Base-by-base conservation (phyloP, 1,140 invertebrate species). In the Aphis craccivora region DNA sequence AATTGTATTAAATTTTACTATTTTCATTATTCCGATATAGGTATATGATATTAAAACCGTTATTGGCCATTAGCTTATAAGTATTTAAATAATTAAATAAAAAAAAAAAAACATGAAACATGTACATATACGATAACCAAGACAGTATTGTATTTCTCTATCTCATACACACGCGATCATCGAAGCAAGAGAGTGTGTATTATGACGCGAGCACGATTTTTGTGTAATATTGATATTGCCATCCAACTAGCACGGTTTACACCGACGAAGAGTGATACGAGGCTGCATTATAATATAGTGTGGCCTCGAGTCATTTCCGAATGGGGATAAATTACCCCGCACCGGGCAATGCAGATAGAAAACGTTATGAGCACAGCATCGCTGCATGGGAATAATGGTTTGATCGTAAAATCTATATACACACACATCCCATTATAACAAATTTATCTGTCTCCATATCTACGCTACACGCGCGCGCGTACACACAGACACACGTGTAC, bases 371-470 rank as follows among this genome's bases (percentile, higher is more conserved):
- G 22, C 37, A 14, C 53, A 25, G 90, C 67, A 25, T 22, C 37
- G 40, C 4, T 76, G 90, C 67, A 91, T 83, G 90, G 67, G 90
- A 91, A 91, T 76, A 76, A 76, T 91, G 90, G 91, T 83, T 18
- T 40, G 91, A 92, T 92, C 76, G 45, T 92, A 92, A 92, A 92
- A 92, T 92, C 81, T 92, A 48, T 84, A 91, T 76, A 91, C 90
- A 83, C 90, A 81, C 89, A 30, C 81, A 53, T 84, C 67, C 81
- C 37, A 92, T 92, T 92, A 92, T 84, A 84, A 92, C 43, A 35
- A 84, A 92, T 92, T 92, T 92, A 92, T 92, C 91, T 84, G 91
- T 92, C 76, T 92, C 91, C 76, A 6, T 25, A 91, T 91, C 90
- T 91, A 40, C 11, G 6, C 37, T 91, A 40, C 23, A 18, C 55